These are phyloP conservation scores for Galagoides demidoff DNA, from an alignment of 2,797 vertebrate species.

Conservation along the genomic window DNA sequence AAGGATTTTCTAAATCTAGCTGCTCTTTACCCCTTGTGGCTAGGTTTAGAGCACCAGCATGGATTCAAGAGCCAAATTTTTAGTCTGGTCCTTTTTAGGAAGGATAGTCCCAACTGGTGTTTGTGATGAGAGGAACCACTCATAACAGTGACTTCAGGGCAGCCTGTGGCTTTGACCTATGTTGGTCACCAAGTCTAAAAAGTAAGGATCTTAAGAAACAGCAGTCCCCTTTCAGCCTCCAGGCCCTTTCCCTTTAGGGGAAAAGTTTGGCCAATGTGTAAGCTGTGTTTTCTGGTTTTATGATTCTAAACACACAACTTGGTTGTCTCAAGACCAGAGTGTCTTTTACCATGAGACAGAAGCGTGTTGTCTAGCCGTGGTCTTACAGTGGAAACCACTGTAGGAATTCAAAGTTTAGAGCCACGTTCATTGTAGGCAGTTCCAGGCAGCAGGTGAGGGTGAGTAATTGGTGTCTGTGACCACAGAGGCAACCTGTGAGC, in stretches of 20 bases:
- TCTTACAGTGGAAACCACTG: background rate
- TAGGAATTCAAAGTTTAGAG: background rate
- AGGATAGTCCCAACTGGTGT: background rate
- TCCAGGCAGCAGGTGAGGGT: background rate
- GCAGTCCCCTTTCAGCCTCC: background rate
- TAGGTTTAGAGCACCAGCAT: background rate
- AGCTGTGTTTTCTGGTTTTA: background rate
- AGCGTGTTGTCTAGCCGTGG: background rate
- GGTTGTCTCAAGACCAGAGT: background rate
- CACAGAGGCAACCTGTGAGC: background rate
- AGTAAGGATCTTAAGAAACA: background rate
- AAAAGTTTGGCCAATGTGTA: background rate
- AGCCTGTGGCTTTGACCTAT: background rate
- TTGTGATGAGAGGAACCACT: background rate
- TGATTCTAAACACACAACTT: background rate
- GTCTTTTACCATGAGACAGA: background rate
- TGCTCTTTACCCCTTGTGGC: background rate
- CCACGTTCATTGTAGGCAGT: fast-evolving
- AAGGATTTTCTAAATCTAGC: too few relatives aligned
- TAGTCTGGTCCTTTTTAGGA: background rate
- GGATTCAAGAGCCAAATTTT: background rate
- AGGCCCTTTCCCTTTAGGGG: background rate
- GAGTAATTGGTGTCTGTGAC: background rate
- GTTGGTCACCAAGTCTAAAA: background rate
- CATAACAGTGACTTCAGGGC: background rate